Base-by-base conservation (phyloP, 2,797 vertebrate genomes). In the Eptatretus atami region DNA sequence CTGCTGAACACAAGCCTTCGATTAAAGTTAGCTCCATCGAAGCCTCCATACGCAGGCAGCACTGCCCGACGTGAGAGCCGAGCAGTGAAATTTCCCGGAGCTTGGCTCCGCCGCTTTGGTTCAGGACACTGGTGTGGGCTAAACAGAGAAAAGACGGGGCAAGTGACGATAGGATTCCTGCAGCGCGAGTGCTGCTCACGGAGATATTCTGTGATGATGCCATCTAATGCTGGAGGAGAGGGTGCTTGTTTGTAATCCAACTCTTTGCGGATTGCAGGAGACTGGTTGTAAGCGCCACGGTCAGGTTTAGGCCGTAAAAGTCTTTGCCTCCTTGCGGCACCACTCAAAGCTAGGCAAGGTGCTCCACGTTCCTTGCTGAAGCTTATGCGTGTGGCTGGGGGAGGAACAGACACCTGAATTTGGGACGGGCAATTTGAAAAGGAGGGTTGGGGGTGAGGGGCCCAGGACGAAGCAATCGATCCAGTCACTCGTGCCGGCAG, bases 161-260 rank as follows among this genome's bases (percentile, higher is more conserved):
- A 99, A 65, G 90, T 99, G 64, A 87, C 88, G 61, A 99, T 90
- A 1, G 92, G 92, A 78, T 99, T 94, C 76, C 95, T 96, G 77
- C 92, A 99, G 73, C 92, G 88, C 4, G 92, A 86, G 1, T 99
- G 92, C 74, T 99, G 92, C 71, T 99, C 92, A 69, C 92, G 80
- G 74, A 99, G 77, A 72, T 95, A 99, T 70, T 99, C 92, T 15
- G 90, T 99, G 74, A 99, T 99, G 74, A 99, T 99, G 75, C 86
- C 82, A 80, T 99, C 92, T 69, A 96, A 73, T 0, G 83, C 83
- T 67, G 92, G 92, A 1, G 92, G 92, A 65, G 92, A 99, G 65
- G 90, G 90, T 70, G 93, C 80, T 70, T 88, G 86, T 65, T 87
- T 77, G 15, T 24, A n/a, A 73, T 99, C 92, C 74, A 99, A 72